phyloP scores from a whole-genome alignment of 2,797 vertebrate species.

The Pangasius macronema region DNA sequence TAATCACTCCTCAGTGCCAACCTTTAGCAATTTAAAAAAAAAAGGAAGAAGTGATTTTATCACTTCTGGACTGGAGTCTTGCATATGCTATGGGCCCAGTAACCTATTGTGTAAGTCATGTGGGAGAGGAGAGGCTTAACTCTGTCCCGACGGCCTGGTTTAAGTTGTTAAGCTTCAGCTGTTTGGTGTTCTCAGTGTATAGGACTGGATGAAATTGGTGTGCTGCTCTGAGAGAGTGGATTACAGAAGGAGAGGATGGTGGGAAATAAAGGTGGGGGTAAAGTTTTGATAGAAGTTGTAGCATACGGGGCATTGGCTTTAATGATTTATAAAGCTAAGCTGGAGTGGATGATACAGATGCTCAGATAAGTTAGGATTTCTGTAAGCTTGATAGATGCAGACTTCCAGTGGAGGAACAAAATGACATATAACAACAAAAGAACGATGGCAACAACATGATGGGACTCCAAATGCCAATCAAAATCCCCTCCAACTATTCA shows the following conservation, averaged over 20 bases:
- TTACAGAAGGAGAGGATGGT: slow-evolving; percentile 37
- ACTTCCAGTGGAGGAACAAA: slow-evolving; percentile 38
- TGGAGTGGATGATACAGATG: slow-evolving; percentile 33
- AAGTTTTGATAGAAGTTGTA: slow-evolving; percentile 44
- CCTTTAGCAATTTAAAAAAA: slow-evolving; percentile 13
- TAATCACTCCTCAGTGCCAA: background rate
- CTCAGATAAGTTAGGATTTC: slow-evolving; percentile 42
- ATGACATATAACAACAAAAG: slow-evolving; percentile 41
- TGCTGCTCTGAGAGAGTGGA: slow-evolving; percentile 51
- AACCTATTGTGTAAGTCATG: slow-evolving; percentile 59
- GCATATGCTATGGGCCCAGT: slow-evolving; percentile 45
- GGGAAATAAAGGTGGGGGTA: slow-evolving; percentile 7
- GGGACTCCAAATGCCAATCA: slow-evolving; percentile 46
- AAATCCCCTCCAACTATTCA: slow-evolving; percentile 33
- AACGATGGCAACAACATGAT: background rate
- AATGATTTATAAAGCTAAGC: slow-evolving; percentile 44
- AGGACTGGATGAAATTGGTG: slow-evolving; percentile 55
- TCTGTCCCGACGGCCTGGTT: slow-evolving; percentile 53
- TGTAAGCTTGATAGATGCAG: slow-evolving; percentile 31
- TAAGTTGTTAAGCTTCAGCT: slow-evolving; percentile 61
- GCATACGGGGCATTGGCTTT: slow-evolving; percentile 30
- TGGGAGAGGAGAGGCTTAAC: slow-evolving; percentile 49
- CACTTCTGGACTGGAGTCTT: slow-evolving; percentile 36
- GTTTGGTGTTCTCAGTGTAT: slow-evolving; percentile 53
- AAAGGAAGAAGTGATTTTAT: background rate